Conservation (phyloP, 1,140 invertebrate genomes). For the Panulirus ornatus region DNA sequence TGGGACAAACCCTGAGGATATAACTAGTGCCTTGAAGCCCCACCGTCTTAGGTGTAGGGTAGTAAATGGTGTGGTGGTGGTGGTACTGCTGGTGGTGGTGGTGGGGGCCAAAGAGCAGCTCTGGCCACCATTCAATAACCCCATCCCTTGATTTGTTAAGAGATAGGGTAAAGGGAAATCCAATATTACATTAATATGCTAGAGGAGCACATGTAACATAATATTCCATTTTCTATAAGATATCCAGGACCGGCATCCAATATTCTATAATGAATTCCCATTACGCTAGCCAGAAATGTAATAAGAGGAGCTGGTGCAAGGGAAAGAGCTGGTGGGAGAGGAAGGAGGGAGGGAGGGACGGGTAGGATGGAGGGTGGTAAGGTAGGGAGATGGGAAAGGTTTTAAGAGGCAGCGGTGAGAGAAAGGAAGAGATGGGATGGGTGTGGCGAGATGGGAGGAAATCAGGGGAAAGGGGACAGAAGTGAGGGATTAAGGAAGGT, state of each 20-base stretch:
- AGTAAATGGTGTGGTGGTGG: too few species aligned
- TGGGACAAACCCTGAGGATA: too few species aligned
- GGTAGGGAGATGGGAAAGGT: neutral
- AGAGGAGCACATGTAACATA: constrained; percentile 61
- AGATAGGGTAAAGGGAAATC: constrained; percentile 65
- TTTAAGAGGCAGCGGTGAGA: too few species aligned
- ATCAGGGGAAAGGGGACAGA: too few species aligned
- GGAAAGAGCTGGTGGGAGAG: constrained; percentile 20
- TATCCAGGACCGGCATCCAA: constrained; percentile 60
- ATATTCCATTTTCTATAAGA: constrained; percentile 69
- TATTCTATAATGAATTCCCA: constrained; percentile 69
- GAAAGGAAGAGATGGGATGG: neutral
- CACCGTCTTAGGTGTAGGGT: too few species aligned
- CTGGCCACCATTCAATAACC: constrained; percentile 57
- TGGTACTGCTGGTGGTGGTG: neutral
- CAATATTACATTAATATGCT: constrained; percentile 65
- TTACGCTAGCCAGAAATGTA: constrained; percentile 68
- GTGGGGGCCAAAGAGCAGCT: constrained; percentile 42
- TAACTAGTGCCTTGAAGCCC: too few species aligned
- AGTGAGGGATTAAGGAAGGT: too few species aligned
- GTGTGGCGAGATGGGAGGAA: neutral
- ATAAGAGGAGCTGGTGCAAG: constrained; percentile 56
- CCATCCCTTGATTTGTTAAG: constrained; percentile 65
- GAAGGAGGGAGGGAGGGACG: neutral
- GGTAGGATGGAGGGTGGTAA: neutral